A percentile compares a stretch with the other conserved stretches of the same genome.
Conservation (phyloP, 2,888 invertebrate genomes). For the Lysandra bellargus region DNA sequence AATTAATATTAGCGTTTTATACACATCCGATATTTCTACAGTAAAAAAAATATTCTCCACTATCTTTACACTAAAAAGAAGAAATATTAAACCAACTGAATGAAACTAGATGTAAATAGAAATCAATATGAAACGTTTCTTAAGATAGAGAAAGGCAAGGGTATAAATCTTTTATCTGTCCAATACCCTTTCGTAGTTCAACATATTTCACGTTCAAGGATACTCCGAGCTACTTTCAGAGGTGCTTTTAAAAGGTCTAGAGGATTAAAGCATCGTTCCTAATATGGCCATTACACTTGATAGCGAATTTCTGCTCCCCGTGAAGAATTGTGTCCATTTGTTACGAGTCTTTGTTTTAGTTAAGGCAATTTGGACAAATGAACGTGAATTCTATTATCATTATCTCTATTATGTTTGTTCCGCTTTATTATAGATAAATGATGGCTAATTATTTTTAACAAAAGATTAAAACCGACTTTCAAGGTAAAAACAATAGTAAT, state of each 20-base stretch:
- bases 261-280: conserved; percentile 20
- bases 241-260: conserved; percentile 30
- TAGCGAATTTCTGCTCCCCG: neutral
- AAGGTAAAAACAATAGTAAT: no score
- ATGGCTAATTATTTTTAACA: no score
- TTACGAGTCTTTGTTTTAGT: neutral
- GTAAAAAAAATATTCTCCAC: neutral
- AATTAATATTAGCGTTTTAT: no score
- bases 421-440: no score
- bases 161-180: conserved; percentile 28
- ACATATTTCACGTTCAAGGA: conserved; percentile 27
- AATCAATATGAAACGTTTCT: neutral
- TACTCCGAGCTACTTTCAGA: conserved; percentile 23
- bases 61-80: neutral
- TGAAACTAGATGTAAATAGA: neutral
- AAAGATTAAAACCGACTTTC: no score
- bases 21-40: neutral
- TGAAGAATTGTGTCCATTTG: conserved; percentile 15
- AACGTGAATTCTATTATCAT: neutral
- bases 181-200: conserved; percentile 27
- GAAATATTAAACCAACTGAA: neutral
- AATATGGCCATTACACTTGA: conserved; percentile 26
- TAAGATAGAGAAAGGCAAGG: conserved; percentile 13
- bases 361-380: neutral
- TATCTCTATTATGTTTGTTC: no score